A percentile compares a stretch with the other conserved stretches of the same genome.
Conservation (phyloP, 2,888 invertebrate genomes). For the Cabera pusaria region DNA sequence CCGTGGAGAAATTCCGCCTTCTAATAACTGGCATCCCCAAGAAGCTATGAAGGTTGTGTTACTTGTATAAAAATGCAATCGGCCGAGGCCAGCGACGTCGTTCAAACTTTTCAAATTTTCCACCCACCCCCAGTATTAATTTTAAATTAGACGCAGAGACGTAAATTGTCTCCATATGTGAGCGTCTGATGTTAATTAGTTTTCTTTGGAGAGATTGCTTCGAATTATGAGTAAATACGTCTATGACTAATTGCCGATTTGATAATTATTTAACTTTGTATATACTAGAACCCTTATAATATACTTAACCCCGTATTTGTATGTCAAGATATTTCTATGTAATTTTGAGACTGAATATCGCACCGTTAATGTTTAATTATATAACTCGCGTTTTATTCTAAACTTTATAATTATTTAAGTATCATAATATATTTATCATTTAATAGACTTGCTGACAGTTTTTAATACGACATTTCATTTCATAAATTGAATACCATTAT, state of each 20-base stretch:
- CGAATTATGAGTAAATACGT: too few species aligned
- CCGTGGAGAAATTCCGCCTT: slow-evolving; percentile 69
- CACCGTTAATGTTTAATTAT: too few species aligned
- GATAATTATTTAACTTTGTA: too few species aligned
- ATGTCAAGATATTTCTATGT: too few species aligned
- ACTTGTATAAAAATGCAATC: slow-evolving; percentile 78
- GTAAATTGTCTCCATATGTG: slow-evolving; percentile 69
- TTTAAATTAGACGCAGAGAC: slow-evolving; percentile 71
- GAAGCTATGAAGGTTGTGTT: slow-evolving; percentile 80
- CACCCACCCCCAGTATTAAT: slow-evolving; percentile 70
- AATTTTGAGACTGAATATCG: too few species aligned
- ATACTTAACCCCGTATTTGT: too few species aligned
- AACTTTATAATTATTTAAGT: too few species aligned
- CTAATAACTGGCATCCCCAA: slow-evolving; percentile 75
- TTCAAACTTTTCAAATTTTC: slow-evolving; percentile 82
- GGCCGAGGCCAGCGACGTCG: slow-evolving; percentile 66
- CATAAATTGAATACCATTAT: slow-evolving; percentile 11
- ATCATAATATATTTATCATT: too few species aligned
- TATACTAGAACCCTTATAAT: too few species aligned
- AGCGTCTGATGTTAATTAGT: slow-evolving; percentile 60
- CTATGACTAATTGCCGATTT: too few species aligned
- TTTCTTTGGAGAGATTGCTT: slow-evolving; percentile 41
- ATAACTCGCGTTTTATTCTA: too few species aligned
- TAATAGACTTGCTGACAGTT: too few species aligned
- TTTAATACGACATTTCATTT: slow-evolving; percentile 8